Conservation (phyloP, 2,797 vertebrate genomes). For the Crocodylus rhombifer region DNA sequence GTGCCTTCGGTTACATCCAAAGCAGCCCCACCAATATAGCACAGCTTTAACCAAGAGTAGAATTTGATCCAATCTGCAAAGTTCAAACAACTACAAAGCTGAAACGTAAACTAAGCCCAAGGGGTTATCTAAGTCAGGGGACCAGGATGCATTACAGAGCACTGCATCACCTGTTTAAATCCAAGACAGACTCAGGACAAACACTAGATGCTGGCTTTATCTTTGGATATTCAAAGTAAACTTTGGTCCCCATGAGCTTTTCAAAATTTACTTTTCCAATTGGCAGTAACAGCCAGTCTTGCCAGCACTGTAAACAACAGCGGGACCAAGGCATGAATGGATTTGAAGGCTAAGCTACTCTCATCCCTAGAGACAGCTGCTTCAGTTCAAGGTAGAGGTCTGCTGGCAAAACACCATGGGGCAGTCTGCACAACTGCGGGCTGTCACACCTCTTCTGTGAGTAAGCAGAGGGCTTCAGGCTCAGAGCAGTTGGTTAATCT, state of each 20-base stretch:
- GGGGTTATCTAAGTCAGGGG: not conserved
- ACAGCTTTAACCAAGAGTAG: not conserved
- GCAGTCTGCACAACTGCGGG: not conserved
- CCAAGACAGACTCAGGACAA: not conserved
- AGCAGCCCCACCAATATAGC: not conserved
- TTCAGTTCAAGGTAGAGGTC: conserved; percentile 35
- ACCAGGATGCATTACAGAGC: not conserved
- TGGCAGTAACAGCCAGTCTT: not conserved
- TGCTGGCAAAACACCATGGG: not conserved
- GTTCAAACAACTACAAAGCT: not conserved
- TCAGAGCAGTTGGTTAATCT: not conserved
- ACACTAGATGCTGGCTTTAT: fast-evolving
- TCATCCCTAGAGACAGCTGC: not conserved
- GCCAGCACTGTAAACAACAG: not conserved
- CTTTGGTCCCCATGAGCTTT: not conserved
- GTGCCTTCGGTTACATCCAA: not conserved
- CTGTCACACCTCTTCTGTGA: not conserved
- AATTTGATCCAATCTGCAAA: not conserved
- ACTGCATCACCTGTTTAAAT: not conserved
- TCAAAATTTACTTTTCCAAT: not conserved
- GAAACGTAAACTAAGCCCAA: not conserved
- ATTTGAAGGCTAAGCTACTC: not conserved
- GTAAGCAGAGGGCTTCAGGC: not conserved
- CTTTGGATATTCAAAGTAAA: not conserved
- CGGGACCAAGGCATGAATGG: not conserved